Evolutionary conservation across 1,140 invertebrate species (phyloP).

Genomic region (Drosophila nigromelanica): DNA sequence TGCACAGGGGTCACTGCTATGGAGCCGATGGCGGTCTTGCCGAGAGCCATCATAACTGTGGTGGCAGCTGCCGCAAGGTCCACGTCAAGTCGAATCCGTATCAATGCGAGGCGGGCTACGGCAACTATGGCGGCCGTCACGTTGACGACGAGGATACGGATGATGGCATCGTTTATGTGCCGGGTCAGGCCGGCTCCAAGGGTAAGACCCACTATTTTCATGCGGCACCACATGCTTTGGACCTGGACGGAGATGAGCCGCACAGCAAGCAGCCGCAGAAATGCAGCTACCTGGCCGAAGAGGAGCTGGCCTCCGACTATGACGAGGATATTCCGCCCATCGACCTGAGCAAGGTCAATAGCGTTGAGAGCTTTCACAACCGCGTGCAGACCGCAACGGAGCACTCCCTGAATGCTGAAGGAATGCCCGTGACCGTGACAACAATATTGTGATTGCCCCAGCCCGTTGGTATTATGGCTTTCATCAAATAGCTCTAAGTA

Average conservation of each 20-base stretch:
- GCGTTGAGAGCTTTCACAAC: slow-evolving; percentile 66
- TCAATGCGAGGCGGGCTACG: slow-evolving; percentile 77
- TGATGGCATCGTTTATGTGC: slow-evolving; percentile 76
- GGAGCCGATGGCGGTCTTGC: slow-evolving; percentile 76
- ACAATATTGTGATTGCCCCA: slow-evolving; percentile 80
- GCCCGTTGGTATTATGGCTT: neutral
- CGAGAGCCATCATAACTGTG: slow-evolving; percentile 77
- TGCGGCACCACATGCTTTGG: slow-evolving; percentile 13
- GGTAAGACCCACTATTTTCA: slow-evolving; percentile 62
- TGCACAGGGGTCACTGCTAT: slow-evolving; percentile 77
- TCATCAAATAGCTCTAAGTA: slow-evolving; percentile 3
- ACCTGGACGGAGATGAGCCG: slow-evolving; percentile 19
- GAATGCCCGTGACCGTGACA: slow-evolving; percentile 74
- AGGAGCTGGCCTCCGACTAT: slow-evolving; percentile 74
- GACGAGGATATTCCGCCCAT: slow-evolving; percentile 80
- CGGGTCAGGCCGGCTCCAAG: slow-evolving; percentile 50
- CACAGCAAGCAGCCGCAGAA: slow-evolving; percentile 31
- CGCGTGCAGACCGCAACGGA: slow-evolving; percentile 62
- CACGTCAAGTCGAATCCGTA: slow-evolving; percentile 81
- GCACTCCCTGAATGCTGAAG: slow-evolving; percentile 69
- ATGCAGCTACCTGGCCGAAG: slow-evolving; percentile 67
- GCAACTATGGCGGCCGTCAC: slow-evolving; percentile 63
- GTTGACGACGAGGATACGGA: slow-evolving; percentile 73
- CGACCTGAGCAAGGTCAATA: slow-evolving; percentile 72
- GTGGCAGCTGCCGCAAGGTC: slow-evolving; percentile 76